Evolutionary conservation across 2,113 vertebrate genomes (phyloP).

Genomic region (Ranitomeya imitator): DNA sequence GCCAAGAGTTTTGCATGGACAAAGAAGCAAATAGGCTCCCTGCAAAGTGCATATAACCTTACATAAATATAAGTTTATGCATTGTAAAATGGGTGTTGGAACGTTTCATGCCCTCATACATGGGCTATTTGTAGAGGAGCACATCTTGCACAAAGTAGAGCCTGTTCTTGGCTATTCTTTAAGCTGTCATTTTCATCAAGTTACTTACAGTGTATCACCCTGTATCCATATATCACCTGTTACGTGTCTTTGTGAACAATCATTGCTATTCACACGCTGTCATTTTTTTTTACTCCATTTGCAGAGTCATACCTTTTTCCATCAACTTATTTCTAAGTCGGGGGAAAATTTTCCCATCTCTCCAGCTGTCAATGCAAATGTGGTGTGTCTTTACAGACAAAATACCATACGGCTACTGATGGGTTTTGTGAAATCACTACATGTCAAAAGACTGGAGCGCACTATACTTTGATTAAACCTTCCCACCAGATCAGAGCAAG

Average conservation of each 20-base stretch:
- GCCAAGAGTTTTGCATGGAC: too few species aligned
- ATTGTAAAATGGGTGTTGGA: background rate
- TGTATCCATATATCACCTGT: conserved; percentile 11
- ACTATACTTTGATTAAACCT: conserved; percentile 61
- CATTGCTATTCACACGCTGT: conserved; percentile 9
- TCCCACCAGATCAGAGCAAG: conserved; percentile 66
- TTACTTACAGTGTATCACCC: conserved; percentile 21
- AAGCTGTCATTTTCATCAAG: conserved; percentile 25
- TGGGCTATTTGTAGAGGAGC: conserved; percentile 3
- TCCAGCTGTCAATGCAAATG: conserved; percentile 56
- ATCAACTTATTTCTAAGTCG: conserved; percentile 50
- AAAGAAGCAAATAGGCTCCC: too few species aligned
- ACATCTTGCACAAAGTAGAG: conserved; percentile 15
- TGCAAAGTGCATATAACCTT: too few species aligned
- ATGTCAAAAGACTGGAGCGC: conserved; percentile 59
- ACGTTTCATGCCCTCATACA: background rate
- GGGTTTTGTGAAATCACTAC: conserved; percentile 55
- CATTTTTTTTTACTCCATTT: conserved; percentile 33
- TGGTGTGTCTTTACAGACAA: conserved; percentile 55
- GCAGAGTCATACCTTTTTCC: conserved; percentile 48
- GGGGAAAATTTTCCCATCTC: conserved; percentile 52
- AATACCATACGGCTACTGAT: conserved; percentile 55
- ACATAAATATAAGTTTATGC: too few species aligned
- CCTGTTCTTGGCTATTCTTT: background rate
- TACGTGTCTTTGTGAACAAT: background rate